Evolutionary conservation across 2,888 invertebrate genomes (phyloP), one percentile per base, ranked within the genome.

Genomic region (Leptinotarsa juncta): DNA sequence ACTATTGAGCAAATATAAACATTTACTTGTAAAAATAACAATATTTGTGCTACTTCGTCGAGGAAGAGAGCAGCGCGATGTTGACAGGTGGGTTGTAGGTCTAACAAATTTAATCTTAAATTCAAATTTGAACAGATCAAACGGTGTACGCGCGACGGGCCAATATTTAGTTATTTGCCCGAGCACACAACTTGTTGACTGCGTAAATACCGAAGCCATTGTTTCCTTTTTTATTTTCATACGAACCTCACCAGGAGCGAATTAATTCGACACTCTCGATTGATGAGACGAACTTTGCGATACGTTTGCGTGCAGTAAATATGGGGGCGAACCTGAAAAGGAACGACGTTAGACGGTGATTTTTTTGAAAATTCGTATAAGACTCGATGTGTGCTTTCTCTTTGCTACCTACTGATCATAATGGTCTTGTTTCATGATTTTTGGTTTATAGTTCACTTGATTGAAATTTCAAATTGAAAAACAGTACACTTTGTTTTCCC

Each of bases 61-160:
- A 57, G 57, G 57, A 57, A 57, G 20, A 42, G 65, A 15, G 32
- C 15, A 42, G 65, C 83, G 81, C 82, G 82, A 82, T 86, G 87
- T 87, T 87, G 87, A 87, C 87, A 87, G 86, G 86, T 87, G 85
- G 85, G 86, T 85, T 84, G 85, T 86, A 85, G 86, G 85, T 87
- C 86, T 86, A 87, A 87, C 87, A 87, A 88, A 87, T 87, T 86
- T 88, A 88, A 88, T 88, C 88, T 88, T 88, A 87, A 87, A 88
- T 87, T 87, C 87, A 88, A 88, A 88, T 88, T 88, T 88, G 88
- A 86, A 87, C 87, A 87, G 88, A 88, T 88, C 88, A 87, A 88
- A 88, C 86, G 87, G 80, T 78, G 83, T 84, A 82, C 57, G 57
- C 51, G 32, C 75, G 75, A 87, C 85, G 87, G 87, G 84, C 88